Evolutionary conservation across 2,113 vertebrate species (phyloP).

Genomic region (Sylvia atricapilla): DNA sequence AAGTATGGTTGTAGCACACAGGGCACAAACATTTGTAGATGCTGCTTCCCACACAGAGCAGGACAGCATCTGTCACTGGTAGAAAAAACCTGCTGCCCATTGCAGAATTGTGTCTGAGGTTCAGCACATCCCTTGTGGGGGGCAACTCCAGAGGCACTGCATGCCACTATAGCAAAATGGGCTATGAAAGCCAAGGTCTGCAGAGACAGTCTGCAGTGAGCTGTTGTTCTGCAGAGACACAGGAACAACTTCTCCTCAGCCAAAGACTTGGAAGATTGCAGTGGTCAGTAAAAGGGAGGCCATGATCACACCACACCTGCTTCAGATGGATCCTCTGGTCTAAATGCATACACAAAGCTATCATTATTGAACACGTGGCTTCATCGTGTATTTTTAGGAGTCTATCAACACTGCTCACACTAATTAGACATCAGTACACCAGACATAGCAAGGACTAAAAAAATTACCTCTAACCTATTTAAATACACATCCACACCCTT

Average conservation of each 20-base stretch:
- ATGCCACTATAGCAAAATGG: neutral
- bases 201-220: neutral
- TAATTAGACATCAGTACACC: neutral
- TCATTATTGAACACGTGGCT: neutral
- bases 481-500: neutral
- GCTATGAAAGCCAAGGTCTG: neutral
- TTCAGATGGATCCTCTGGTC: neutral
- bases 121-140: neutral
- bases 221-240: neutral
- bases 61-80: neutral
- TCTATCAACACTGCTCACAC: neutral
- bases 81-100: neutral
- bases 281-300: slow-evolving; percentile 56
- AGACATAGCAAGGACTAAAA: neutral
- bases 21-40: neutral
- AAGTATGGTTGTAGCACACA: neutral
- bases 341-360: neutral
- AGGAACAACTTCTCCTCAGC: neutral
- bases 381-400: neutral
- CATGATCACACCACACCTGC: neutral
- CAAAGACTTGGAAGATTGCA: neutral
- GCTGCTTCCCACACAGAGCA: neutral
- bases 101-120: neutral
- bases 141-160: neutral
- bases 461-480: neutral